Evolutionary conservation across 1,140 invertebrate species (phyloP).

Genomic region (Trichomalopsis sarcophagae): DNA sequence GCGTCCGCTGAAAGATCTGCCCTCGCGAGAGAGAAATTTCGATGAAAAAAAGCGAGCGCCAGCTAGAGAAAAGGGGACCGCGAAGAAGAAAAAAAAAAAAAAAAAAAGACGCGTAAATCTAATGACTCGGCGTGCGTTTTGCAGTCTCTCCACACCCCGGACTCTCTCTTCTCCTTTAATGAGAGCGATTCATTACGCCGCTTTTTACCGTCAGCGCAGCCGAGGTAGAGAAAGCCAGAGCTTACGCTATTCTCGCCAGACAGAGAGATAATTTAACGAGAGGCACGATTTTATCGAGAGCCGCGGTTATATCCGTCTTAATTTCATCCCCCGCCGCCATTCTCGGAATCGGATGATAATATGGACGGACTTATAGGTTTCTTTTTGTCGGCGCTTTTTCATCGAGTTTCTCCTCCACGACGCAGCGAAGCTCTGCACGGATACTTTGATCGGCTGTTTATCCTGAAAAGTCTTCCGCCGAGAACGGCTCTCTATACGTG

Average conservation of each 20-base stretch:
- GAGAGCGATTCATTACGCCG: constrained; percentile 6
- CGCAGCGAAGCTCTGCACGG: not conserved
- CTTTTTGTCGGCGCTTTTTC: too few relatives aligned
- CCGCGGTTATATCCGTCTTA: too few relatives aligned
- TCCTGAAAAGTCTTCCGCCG: not conserved
- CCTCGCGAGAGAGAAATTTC: not conserved
- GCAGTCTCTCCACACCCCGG: not conserved
- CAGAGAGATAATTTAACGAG: not conserved
- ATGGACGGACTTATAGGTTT: too few relatives aligned
- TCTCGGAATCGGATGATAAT: too few relatives aligned
- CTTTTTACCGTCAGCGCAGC: not conserved
- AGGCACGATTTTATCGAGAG: not conserved
- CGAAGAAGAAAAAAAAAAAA: not conserved
- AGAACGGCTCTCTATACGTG: not conserved
- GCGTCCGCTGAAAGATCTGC: not conserved
- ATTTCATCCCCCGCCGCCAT: too few relatives aligned
- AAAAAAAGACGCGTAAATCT: not conserved
- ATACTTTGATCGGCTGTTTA: not conserved
- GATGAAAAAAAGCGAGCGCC: not conserved
- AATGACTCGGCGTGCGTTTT: not conserved
- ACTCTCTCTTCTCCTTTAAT: constrained; percentile 8
- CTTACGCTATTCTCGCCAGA: not conserved
- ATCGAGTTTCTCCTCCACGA: too few relatives aligned
- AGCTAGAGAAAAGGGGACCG: not conserved
- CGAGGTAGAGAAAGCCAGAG: not conserved